Base-by-base conservation (phyloP, 1,140 invertebrate species). In the Uloborus diversus region DNA sequence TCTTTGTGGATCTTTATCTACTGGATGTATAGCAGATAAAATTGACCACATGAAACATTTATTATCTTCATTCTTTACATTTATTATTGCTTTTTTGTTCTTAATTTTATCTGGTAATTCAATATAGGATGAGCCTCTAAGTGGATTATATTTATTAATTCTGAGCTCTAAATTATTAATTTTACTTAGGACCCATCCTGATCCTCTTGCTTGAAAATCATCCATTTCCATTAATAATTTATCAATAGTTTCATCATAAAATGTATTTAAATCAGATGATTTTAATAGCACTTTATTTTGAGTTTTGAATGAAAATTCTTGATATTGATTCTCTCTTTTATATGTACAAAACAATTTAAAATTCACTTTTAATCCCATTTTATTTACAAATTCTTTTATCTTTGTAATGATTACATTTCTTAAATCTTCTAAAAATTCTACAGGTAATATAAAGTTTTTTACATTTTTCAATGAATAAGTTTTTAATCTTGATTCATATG, bases 21-120 rank as follows among this genome's bases (percentile, higher is more conserved):
- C 27, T 23, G 78, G 56, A 32, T 80, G 33, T 2, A 70, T 20
- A n/a, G 64, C 20, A 14, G 49, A 20, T 28, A 80, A 33, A 30
- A 80, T 57, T 25, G 64, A 28, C 70, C 70, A 81, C 57, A 51
- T 59, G 20, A 81, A 81, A 42, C 80, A 81, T 42, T 68, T 37
- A 32, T 68, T 68, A 47, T 76, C 37, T 37, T 69, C 20, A 59
- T 80, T 69, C 59, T 42, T 69, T 1, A 80, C 42, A 59, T 80
- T 80, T 30, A 80, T 56, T 4, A 80, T 37, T n/a, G 64, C 78
- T 23, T 69, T 57, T 62, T 69, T 80, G 28, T 0, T 11, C 23
- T 59, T 30, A 37, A 80, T 49, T 32, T 25, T 49, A 20, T 80
- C 28, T 4, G 78, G 51, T 30, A 70, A 11, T 1, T 69, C 65